These are phyloP conservation scores for Propithecus coquereli DNA, from an alignment of 2,113 vertebrate genomes.

Conservation along the genomic window DNA sequence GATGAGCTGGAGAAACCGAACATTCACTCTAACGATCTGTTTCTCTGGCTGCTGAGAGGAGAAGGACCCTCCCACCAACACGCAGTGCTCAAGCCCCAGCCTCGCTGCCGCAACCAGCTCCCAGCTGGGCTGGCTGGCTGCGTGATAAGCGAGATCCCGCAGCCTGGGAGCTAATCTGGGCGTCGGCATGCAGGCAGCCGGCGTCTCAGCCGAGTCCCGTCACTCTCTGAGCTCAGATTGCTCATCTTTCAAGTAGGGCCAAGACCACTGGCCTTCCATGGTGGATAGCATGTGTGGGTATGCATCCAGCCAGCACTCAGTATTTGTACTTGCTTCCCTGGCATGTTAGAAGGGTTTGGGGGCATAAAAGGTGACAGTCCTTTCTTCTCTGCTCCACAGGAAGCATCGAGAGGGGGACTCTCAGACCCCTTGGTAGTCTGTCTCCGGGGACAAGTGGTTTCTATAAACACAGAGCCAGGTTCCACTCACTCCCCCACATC, in stretches of 20 bases:
- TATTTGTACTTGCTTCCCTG: background rate
- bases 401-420: too few species aligned
- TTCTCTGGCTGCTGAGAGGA: background rate
- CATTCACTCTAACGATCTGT: background rate
- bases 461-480: background rate
- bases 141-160: background rate
- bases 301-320: background rate
- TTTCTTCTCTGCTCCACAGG: background rate
- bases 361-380: background rate
- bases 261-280: background rate
- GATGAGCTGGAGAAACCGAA: background rate
- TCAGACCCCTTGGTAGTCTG: background rate
- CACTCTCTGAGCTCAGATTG: background rate
- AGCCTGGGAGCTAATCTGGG: background rate
- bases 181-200: background rate
- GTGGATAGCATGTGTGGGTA: accelerated
- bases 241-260: background rate
- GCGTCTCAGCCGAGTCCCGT: background rate
- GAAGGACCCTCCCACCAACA: background rate
- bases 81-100: too few species aligned
- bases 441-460: background rate
- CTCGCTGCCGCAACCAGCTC: background rate
- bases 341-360: background rate
- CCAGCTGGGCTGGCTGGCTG: background rate
- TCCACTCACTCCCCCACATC: background rate